Conservation (phyloP, 2,797 vertebrate species). For the Octomys mimax region DNA sequence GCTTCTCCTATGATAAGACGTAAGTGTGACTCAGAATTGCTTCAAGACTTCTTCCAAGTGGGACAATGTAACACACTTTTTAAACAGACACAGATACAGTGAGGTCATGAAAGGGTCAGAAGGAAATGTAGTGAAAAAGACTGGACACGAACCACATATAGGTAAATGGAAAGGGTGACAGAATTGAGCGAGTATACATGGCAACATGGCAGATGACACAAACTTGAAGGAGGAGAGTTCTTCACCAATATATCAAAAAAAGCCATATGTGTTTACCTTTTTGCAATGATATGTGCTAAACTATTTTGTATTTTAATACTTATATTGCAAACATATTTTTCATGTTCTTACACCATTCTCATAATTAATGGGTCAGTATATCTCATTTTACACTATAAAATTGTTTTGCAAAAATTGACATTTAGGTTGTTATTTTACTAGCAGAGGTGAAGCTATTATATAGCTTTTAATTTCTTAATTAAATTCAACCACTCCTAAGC, state of each 20-base stretch:
- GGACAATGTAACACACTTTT: neutral
- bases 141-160: neutral
- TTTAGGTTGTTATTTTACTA: neutral
- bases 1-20: too few relatives aligned
- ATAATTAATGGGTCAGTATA: neutral
- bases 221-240: neutral
- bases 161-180: neutral
- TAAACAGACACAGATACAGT: neutral
- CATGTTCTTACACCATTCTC: neutral
- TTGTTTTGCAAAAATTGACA: neutral
- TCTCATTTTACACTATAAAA: neutral
- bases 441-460: neutral
- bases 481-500: neutral
- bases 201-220: neutral
- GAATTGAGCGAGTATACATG: neutral
- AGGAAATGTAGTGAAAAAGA: neutral
- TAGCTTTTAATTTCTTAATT: constrained; percentile 27
- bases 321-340: neutral
- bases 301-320: neutral
- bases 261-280: neutral
- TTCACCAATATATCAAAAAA: neutral
- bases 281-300: neutral
- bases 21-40: neutral
- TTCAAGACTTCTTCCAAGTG: neutral
- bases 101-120: neutral